phyloP scores from a whole-genome alignment of 1,140 invertebrate species.

The Cotesia chilonis region DNA sequence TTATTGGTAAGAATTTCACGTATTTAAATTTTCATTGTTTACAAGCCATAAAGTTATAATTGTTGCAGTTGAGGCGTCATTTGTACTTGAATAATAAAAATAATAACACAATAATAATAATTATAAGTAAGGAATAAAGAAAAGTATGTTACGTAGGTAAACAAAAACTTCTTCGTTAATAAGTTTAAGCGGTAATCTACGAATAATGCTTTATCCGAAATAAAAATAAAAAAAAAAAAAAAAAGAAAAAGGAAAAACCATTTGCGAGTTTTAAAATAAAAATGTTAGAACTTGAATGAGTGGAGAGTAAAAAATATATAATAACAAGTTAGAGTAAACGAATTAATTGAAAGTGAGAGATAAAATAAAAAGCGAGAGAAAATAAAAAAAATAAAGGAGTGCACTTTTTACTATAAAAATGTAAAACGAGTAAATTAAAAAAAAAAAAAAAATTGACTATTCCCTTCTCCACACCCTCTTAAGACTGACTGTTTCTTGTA shows the following conservation, averaged over 20 bases:
- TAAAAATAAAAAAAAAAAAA: not conserved
- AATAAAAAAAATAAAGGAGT: not conserved
- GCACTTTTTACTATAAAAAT: not conserved
- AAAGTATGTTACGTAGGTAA: not conserved
- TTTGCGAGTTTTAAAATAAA: not conserved
- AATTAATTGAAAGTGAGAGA: not conserved
- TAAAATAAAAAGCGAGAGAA: not conserved
- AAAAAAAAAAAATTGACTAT: slow-evolving; percentile 5
- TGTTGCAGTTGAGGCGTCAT: not conserved
- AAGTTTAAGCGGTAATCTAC: slow-evolving; percentile 6
- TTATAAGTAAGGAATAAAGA: not conserved
- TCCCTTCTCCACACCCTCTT: slow-evolving; percentile 41
- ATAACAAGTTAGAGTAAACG: too few relatives aligned
- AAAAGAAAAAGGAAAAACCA: not conserved
- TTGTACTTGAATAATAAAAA: not conserved
- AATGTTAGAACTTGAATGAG: not conserved
- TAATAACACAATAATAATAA: not conserved
- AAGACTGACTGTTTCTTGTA: slow-evolving; percentile 50
- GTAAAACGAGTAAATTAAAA: not conserved
- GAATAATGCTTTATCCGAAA: not conserved
- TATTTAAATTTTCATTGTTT: slow-evolving; percentile 11
- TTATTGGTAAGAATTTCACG: not conserved
- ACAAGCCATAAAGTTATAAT: slow-evolving; percentile 21
- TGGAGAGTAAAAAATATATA: too few relatives aligned
- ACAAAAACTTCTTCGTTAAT: slow-evolving; percentile 2